phyloP scores from a whole-genome alignment of 2,888 invertebrate species.

The Athalia circularis region DNA sequence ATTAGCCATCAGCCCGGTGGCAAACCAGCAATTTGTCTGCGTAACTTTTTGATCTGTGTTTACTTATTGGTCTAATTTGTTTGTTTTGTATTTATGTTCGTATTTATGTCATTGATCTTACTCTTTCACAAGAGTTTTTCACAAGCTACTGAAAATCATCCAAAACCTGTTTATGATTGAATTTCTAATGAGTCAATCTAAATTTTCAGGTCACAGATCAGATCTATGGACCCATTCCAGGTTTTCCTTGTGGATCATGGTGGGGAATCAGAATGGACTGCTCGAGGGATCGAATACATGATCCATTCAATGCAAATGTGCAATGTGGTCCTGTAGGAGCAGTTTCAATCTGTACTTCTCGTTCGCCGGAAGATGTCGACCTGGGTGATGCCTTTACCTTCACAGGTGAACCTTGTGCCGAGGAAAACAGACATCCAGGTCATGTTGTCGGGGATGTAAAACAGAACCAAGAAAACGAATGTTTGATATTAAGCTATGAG shows the following conservation, averaged over 20 bases:
- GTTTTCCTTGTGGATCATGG: slow-evolving; percentile 67
- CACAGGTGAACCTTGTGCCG: slow-evolving; percentile 55
- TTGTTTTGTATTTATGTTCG: too few relatives aligned
- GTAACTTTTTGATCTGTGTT: too few relatives aligned
- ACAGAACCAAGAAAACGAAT: slow-evolving; percentile 52
- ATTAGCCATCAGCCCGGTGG: too few relatives aligned
- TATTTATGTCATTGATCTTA: too few relatives aligned
- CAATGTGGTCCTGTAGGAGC: slow-evolving; percentile 67
- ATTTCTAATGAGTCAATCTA: background rate
- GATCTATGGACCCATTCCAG: slow-evolving; percentile 64
- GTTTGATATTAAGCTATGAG: slow-evolving; percentile 63
- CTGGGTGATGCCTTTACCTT: slow-evolving; percentile 66
- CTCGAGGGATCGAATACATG: slow-evolving; percentile 67
- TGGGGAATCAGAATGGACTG: slow-evolving; percentile 72
- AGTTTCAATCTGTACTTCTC: slow-evolving; percentile 66
- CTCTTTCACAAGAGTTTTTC: background rate
- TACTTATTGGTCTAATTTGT: too few relatives aligned
- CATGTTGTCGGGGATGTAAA: slow-evolving; percentile 52
- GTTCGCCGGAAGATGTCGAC: slow-evolving; percentile 64
- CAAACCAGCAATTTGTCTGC: too few relatives aligned
- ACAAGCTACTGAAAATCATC: background rate
- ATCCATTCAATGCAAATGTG: slow-evolving; percentile 63
- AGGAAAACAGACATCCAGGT: background rate
- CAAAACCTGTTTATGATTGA: background rate
- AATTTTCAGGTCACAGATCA: slow-evolving; percentile 54